A percentile compares a stretch with the other conserved stretches of the same genome.
Evolutionary conservation across 2,888 invertebrate genomes (phyloP).

Genomic region (Eupithecia subumbrata): DNA sequence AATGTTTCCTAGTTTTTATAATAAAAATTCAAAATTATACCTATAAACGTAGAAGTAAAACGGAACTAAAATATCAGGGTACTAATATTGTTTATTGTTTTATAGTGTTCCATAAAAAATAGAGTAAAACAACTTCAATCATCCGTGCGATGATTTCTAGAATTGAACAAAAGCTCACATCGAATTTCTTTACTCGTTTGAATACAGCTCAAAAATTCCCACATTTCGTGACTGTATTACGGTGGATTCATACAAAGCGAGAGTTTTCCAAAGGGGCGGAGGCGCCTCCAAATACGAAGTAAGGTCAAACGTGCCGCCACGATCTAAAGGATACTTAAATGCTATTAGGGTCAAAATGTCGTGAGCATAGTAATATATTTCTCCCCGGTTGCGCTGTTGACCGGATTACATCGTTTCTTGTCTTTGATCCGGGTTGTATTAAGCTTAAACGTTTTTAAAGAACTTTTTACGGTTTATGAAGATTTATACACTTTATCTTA

Average conservation of each 20-base stretch:
- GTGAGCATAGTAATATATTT: conserved; percentile 34
- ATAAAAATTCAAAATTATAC: background rate
- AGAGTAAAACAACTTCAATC: background rate
- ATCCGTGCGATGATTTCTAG: background rate
- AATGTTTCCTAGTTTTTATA: conserved; percentile 17
- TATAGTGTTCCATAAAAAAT: background rate
- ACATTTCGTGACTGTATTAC: conserved; percentile 18
- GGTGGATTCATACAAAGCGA: conserved; percentile 15
- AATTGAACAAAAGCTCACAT: background rate
- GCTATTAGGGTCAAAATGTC: conserved; percentile 44
- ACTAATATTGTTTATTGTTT: conserved; percentile 5
- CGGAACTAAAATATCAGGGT: background rate
- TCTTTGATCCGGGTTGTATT: conserved; percentile 24
- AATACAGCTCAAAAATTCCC: conserved; percentile 2
- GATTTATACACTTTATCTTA: conserved; percentile 3
- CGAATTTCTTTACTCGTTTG: conserved; percentile 9
- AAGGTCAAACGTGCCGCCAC: conserved; percentile 36
- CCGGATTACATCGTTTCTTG: conserved; percentile 24
- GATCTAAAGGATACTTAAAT: conserved; percentile 35
- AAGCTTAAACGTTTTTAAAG: conserved; percentile 14
- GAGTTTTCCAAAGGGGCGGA: conserved; percentile 17
- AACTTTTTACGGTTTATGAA: background rate
- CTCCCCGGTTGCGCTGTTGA: conserved; percentile 25
- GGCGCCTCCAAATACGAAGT: conserved; percentile 22
- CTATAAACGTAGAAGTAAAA: background rate